A percentile compares a stretch with the other conserved stretches of the same genome.
phyloP scores from a whole-genome alignment of 2,113 vertebrate genomes.

The Albula goreensis region DNA sequence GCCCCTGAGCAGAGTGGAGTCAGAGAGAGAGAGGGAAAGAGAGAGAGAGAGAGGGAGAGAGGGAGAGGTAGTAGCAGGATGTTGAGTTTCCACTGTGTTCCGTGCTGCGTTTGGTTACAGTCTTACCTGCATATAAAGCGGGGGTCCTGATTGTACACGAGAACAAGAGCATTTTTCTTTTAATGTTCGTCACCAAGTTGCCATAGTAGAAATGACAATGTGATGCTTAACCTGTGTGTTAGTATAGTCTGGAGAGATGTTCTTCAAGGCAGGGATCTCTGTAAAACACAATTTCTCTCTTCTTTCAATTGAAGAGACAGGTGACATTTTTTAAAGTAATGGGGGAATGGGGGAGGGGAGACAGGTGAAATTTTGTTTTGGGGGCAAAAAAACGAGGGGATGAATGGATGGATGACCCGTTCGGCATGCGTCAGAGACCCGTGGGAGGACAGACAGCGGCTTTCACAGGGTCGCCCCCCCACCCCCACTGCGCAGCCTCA shows the following conservation, averaged over 20 bases:
- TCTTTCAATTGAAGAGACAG: neutral
- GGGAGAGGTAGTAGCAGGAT: neutral
- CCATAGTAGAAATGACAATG: neutral
- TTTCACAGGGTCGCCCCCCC: neutral
- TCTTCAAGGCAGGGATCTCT: too few relatives aligned
- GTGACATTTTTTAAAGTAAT: slow-evolving; percentile 9
- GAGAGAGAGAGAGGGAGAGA: neutral
- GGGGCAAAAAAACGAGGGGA: too few relatives aligned
- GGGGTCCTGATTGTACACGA: neutral
- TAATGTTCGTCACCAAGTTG: neutral
- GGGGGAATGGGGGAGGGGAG: too few relatives aligned
- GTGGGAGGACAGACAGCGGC: too few relatives aligned
- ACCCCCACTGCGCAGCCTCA: slow-evolving; percentile 50
- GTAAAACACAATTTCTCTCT: too few relatives aligned
- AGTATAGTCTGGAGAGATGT: neutral
- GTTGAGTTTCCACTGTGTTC: neutral
- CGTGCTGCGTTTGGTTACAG: neutral
- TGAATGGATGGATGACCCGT: too few relatives aligned
- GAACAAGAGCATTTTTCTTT: neutral
- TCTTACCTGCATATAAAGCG: neutral
- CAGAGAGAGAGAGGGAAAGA: neutral
- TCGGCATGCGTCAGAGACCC: too few relatives aligned
- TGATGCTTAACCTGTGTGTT: neutral
- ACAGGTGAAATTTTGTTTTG: too few relatives aligned
- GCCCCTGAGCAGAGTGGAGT: too few relatives aligned